Base-by-base conservation (phyloP, 2,797 vertebrate species). In the Malurus leucopterus region DNA sequence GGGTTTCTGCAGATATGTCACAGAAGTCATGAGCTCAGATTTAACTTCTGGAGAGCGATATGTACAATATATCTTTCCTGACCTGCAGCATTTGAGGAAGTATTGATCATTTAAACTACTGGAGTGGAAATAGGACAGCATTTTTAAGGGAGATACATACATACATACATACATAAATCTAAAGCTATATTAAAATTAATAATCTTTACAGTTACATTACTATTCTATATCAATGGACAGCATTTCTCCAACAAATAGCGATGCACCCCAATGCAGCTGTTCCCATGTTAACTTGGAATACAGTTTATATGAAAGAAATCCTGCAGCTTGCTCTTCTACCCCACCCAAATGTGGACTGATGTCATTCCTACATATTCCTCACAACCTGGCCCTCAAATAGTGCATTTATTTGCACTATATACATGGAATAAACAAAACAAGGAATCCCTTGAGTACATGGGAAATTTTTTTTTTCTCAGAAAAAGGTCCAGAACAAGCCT, bases 81-180 rank as follows among this genome's bases (percentile, higher is more conserved):
- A 82, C 34, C 58, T 75, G 38, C 49, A 87, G 41, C 30, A 44
- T 67, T 61, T 74, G 71, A 91, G 64, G 43, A 74, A 73, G 7
- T n/a, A 90, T 26, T 54, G 63, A 84, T 89, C 41, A 89, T 53
- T 44, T 32, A 47, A 91, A 91, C 47, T 70, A 58, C 11, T 63
- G 15, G 43, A 72, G 30, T 69, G 62, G 55, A 89, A 94, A 84
- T 75, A 64, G 40, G 32, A 75, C 14, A 70, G 27, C 26, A 82
- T 82, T 92, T 74, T 74, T 36, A 70, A 82, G 19, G 47, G 20
- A 76, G 20, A 71, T 47, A 41, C 6, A 50, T 6, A 5, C 0
- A 0, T 6, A 5, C 0, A 0, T 18, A 63, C 17, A 38, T 4
- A 27, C 4, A 68, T 26, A 86, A 43, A 57, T 30, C 69, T 16